These are phyloP conservation scores for Himalopsyche phryganea DNA, from an alignment of 1,140 invertebrate species.

Conservation along the genomic window DNA sequence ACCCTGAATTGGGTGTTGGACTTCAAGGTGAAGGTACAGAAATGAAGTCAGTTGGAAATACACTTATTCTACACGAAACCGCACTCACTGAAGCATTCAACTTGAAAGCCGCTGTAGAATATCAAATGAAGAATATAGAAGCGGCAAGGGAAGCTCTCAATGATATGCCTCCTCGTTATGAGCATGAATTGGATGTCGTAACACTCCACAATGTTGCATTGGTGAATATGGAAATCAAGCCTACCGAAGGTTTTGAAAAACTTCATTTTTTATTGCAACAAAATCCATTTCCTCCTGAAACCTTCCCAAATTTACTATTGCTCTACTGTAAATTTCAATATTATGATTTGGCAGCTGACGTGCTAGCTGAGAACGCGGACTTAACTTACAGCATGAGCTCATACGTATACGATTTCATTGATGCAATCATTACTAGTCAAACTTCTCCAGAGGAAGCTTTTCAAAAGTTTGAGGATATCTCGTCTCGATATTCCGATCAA, in stretches of 20 bases:
- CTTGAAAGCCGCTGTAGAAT: conserved; percentile 97
- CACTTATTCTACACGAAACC: conserved; percentile 91
- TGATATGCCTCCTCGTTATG: conserved; percentile 95
- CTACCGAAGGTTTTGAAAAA: conserved; percentile 94
- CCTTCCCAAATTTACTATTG: conserved; percentile 93
- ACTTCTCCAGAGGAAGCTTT: conserved; percentile 97
- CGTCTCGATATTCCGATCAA: conserved; percentile 84
- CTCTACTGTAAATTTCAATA: conserved; percentile 97
- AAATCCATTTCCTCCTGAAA: conserved; percentile 95
- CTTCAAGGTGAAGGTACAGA: conserved; percentile 98
- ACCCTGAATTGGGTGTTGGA: conserved; percentile 96
- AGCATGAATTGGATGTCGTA: conserved; percentile 97
- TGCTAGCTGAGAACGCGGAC: conserved; percentile 96
- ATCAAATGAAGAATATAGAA: conserved; percentile 91
- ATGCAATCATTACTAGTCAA: conserved; percentile 96
- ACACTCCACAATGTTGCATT: conserved; percentile 97
- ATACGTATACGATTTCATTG: conserved; percentile 85
- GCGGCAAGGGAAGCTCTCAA: conserved; percentile 90
- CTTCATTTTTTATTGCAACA: conserved; percentile 95
- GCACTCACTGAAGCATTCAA: conserved; percentile 98
- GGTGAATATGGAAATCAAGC: conserved; percentile 84
- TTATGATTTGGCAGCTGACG: conserved; percentile 96
- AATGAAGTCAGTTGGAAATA: conserved; percentile 95
- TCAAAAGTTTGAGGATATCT: conserved; percentile 93
- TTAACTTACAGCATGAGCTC: conserved; percentile 93